Percentiles rank a stretch among this genome's conserved stretches.
These are phyloP conservation scores for Rousettus madagascariensis DNA, from an alignment of 2,797 vertebrate species.

Conservation along the genomic window DNA sequence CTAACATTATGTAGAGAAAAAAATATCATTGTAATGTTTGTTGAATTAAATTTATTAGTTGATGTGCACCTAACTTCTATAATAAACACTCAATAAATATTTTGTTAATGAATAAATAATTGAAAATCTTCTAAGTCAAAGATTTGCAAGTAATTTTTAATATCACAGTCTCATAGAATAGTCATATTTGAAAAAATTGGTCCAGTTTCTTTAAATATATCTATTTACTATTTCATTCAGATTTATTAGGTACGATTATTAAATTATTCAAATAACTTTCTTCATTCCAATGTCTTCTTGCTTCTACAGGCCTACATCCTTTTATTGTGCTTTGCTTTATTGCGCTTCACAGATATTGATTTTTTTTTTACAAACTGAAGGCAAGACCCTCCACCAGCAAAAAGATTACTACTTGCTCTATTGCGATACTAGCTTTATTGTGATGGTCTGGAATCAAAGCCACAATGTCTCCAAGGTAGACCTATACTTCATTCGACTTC, in stretches of 20 bases:
- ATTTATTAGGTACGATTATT: neutral
- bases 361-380: neutral
- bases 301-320: neutral
- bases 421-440: neutral
- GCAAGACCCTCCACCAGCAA: neutral
- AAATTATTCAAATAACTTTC: neutral
- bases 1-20: neutral
- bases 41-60: neutral
- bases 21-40: neutral
- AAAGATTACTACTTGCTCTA: neutral
- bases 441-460: neutral
- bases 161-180: neutral
- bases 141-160: neutral
- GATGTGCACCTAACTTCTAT: neutral
- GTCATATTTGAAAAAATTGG: neutral
- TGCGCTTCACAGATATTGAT: neutral
- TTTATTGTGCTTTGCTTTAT: neutral
- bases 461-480: neutral
- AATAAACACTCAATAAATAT: neutral
- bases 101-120: neutral
- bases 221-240: neutral
- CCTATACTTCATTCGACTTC: neutral
- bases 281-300: neutral
- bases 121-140: slow-evolving; percentile 20
- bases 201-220: neutral